Base-by-base conservation (phyloP, 2,888 invertebrate genomes). In the Polydrusus tereticollis region DNA sequence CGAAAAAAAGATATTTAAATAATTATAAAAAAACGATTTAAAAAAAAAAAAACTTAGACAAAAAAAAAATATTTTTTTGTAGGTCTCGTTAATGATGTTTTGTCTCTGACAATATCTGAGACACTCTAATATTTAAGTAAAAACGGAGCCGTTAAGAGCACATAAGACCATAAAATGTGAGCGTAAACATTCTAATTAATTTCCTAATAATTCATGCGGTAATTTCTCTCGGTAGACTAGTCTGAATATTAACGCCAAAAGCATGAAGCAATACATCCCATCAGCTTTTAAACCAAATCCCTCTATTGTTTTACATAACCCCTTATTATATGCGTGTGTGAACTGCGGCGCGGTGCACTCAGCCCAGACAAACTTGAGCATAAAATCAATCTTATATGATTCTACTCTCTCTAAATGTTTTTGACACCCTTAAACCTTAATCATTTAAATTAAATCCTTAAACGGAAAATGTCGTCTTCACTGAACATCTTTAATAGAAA, bases 401-500 rank as follows among this genome's bases (percentile, higher is more conserved):
- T 8, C 10, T 50, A 59, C 18, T 58, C 64, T 33, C 70, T 55
- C 21, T n/a, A 55, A 63, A 69, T 72, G 72, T 62, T 69, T 72
- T 72, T 72, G 72, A 69, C 72, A 72, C 69, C 38, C 43, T 59
- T 41, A 36, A 59, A 68, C 50, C 64, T 69, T 69, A 72, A 72
- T 72, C 72, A 69, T 72, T 72, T 69, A 64, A 69, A 68, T 72
- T 67, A 63, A 67, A 72, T 67, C 63, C 72, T 18, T 38, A 58
- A 70, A 66, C 47, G 65, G 71, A 71, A 66, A 71, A 71, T 65
- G 72, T 72, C 72, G 67, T 63, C 72, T 67, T 45, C 67, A 72
- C 57, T 52, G 64, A 68, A 72, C 72, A 72, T 68, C 72, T 69
- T 67, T 62, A 64, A 57, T 69, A 60, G 52, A 69, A 72, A 72